Base-by-base conservation (phyloP, 2,113 vertebrate species). In the Corydoras sp. region DNA sequence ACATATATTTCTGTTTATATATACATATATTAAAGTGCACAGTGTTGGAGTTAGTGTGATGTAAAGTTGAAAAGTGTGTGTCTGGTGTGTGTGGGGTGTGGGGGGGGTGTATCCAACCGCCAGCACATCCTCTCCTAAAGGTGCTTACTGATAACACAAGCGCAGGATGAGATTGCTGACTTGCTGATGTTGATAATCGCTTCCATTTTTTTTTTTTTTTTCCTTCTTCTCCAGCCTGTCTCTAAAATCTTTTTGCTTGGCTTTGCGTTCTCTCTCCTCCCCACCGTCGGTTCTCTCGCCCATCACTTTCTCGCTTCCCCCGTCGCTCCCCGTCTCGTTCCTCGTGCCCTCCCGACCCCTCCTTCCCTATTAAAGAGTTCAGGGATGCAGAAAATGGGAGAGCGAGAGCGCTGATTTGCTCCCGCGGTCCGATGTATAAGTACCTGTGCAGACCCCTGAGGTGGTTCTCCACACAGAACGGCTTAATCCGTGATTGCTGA, bases 101-200 rank as follows among this genome's bases (percentile, higher is more conserved):
- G 35, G 49, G 69, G 66, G 63, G 62, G 68, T 67, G 50, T 51
- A 53, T 14, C 18, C 29, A 24, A 55, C 54, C 53, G 48, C 49
- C 43, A 76, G 69, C 30, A 69, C 60, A 64, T 69, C 50, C 50
- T n/a, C 67, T 69, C 72, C 54, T 62, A 69, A 71, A 71, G 78
- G 61, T 76, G 65, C 62, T 73, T 65, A 69, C 77, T 65, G 70
- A 76, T 76, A 70, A 78, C 68, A 71, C 65, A 73, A 58, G 61
- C 61, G 61, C 14, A 70, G 62, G 62, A 75, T 58, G 59, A 68
- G 56, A 69, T 10, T 77, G 72, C 76, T 78, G 76, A 78, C 76
- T 78, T 65, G 32, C 62, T 71, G 72, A 78, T 74, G 64, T 71
- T 71, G 68, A 78, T 71, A 78, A 78, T 74, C 76, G 61, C 68